Conservation (phyloP, 2,888 invertebrate species). For the Leptinotarsa haldemani region DNA sequence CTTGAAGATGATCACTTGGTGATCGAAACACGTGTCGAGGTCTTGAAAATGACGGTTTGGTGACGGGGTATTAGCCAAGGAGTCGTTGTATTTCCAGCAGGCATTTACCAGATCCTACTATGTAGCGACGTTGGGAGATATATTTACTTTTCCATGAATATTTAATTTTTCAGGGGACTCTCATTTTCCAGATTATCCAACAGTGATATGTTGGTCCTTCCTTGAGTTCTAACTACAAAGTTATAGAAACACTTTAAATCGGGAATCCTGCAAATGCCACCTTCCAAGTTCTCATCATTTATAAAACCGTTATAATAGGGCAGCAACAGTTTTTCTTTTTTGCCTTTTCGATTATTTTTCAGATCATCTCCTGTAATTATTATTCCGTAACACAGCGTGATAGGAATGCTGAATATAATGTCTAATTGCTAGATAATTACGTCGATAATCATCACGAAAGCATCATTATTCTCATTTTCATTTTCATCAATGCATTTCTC, state of each 20-base stretch:
- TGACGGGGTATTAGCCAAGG: too few relatives aligned
- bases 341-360: conserved; percentile 1
- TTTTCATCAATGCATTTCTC: conserved; percentile 22
- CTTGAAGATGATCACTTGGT: too few relatives aligned
- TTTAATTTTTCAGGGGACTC: too few relatives aligned
- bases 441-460: conserved; percentile 17
- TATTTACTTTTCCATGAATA: too few relatives aligned
- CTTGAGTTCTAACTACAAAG: too few relatives aligned
- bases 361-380: conserved; percentile 19
- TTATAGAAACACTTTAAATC: not conserved
- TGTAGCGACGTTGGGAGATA: too few relatives aligned
- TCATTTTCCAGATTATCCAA: too few relatives aligned
- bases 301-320: conserved; percentile 5
- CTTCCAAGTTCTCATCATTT: not conserved
- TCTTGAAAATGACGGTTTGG: too few relatives aligned
- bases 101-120: too few relatives aligned
- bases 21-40: too few relatives aligned
- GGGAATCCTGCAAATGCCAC: not conserved
- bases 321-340: not conserved
- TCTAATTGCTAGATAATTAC: conserved; percentile 23
- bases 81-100: too few relatives aligned
- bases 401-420: conserved; percentile 1
- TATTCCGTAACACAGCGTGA: conserved; percentile 13
- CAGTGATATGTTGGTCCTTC: too few relatives aligned
- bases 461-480: conserved; percentile 24